These are phyloP conservation scores for Saturnia pavonia DNA, from an alignment of 2,888 invertebrate genomes.

Conservation along the genomic window DNA sequence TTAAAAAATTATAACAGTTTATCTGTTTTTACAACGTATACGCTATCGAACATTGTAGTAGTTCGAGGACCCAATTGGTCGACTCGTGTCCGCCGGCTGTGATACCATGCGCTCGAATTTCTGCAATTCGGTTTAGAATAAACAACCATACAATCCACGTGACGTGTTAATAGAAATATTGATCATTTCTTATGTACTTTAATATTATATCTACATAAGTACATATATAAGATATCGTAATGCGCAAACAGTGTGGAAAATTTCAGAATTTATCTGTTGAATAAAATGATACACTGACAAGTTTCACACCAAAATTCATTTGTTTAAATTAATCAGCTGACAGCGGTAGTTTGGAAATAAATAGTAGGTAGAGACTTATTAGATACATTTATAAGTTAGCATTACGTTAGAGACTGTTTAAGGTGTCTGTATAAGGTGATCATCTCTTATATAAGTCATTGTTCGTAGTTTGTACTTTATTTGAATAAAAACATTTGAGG, in stretches of 20 bases:
- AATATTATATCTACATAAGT: background rate
- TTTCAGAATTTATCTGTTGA: background rate
- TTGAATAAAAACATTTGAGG: no score
- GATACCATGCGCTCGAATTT: slow-evolving; percentile 56
- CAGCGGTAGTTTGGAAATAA: no score
- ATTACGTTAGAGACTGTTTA: no score
- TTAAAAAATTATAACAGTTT: slow-evolving; percentile 12
- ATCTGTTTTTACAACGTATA: slow-evolving; percentile 38
- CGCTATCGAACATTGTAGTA: slow-evolving; percentile 47
- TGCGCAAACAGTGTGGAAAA: background rate
- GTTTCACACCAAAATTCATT: no score
- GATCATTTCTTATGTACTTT: background rate
- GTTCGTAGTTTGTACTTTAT: no score
- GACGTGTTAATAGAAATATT: slow-evolving; percentile 22
- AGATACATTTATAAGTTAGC: no score
- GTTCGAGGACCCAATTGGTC: slow-evolving; percentile 44
- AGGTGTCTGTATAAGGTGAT: no score
- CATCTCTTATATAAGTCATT: no score
- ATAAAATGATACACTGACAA: background rate
- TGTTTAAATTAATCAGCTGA: no score
- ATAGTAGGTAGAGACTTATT: no score
- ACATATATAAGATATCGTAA: background rate
- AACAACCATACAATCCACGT: slow-evolving; percentile 4
- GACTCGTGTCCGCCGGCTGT: slow-evolving; percentile 44
- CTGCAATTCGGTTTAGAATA: slow-evolving; percentile 42